Percentiles rank a stretch among this genome's conserved stretches.
Conservation (phyloP, 2,888 invertebrate species). For the Poecilus cupreus region DNA sequence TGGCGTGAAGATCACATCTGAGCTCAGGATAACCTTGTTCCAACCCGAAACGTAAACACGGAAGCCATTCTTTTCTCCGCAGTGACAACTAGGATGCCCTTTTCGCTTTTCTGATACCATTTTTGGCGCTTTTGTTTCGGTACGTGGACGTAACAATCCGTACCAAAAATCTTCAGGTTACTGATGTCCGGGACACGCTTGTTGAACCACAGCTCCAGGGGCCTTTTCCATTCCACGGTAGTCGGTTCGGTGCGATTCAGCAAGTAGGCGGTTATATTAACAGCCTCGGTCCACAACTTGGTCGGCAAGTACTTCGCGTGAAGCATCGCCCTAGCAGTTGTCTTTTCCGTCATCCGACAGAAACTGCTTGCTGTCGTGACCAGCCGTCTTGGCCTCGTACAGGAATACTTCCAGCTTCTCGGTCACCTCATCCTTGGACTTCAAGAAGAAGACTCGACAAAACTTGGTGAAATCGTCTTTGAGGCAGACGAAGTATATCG, state of each 20-base stretch:
- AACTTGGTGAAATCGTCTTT: constrained; percentile 65
- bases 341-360: constrained; percentile 59
- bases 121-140: constrained; percentile 66
- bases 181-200: too few relatives aligned
- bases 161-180: not conserved
- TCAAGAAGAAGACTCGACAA: constrained; percentile 64
- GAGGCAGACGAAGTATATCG: constrained; percentile 64
- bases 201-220: too few relatives aligned
- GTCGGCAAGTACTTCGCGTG: not conserved
- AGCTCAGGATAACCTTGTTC: constrained; percentile 31
- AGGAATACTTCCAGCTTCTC: constrained; percentile 37
- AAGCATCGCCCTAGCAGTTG: not conserved
- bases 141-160: constrained; percentile 1
- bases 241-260: not conserved
- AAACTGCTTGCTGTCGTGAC: constrained; percentile 32
- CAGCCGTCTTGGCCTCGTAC: constrained; percentile 38
- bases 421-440: constrained; percentile 56
- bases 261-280: not conserved
- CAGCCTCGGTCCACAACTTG: not conserved
- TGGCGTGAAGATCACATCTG: constrained; percentile 46
- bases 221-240: constrained; percentile 61
- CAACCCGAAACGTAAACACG: constrained; percentile 42
- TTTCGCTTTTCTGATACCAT: too few relatives aligned
- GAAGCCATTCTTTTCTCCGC: constrained; percentile 62
- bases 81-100: constrained; percentile 65